A percentile compares a stretch with the other conserved stretches of the same genome.
phyloP scores from a whole-genome alignment of 2,888 invertebrate genomes.

The Tribolium freemani region DNA sequence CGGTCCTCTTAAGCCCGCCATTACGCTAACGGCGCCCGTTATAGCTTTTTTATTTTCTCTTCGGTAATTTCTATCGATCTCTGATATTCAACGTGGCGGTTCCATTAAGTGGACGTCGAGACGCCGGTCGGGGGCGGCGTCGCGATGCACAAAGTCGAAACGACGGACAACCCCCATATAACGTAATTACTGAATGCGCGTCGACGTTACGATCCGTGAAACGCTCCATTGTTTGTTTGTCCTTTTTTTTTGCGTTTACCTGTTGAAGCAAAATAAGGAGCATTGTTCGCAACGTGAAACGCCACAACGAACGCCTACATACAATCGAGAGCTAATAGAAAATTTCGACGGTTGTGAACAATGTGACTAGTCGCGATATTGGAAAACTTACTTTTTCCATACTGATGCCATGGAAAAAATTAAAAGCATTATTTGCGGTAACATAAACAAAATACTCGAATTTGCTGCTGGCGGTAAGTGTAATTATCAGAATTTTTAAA shows the following conservation, averaged over 20 bases:
- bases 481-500: no score
- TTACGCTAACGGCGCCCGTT: conserved; percentile 20
- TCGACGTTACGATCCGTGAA: conserved; percentile 12
- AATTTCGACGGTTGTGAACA: background rate
- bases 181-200: conserved; percentile 19
- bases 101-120: conserved; percentile 37
- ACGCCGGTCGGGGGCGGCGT: conserved; percentile 18
- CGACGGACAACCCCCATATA: conserved; percentile 14
- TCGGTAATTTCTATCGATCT: conserved; percentile 35
- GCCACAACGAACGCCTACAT: background rate
- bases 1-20: conserved; percentile 18
- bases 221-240: conserved; percentile 17
- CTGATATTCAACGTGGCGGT: conserved; percentile 31
- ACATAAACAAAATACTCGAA: no score
- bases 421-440: no score
- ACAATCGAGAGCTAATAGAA: background rate
- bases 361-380: background rate
- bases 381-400: no score
- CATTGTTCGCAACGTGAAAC: conserved; percentile 5
- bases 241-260: conserved; percentile 20
- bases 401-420: no score
- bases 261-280: conserved; percentile 22
- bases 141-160: conserved; percentile 33
- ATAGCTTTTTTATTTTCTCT: conserved; percentile 28
- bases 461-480: no score